Evolutionary conservation across 2,797 vertebrate species (phyloP).

Genomic region (Salarias fasciatus): DNA sequence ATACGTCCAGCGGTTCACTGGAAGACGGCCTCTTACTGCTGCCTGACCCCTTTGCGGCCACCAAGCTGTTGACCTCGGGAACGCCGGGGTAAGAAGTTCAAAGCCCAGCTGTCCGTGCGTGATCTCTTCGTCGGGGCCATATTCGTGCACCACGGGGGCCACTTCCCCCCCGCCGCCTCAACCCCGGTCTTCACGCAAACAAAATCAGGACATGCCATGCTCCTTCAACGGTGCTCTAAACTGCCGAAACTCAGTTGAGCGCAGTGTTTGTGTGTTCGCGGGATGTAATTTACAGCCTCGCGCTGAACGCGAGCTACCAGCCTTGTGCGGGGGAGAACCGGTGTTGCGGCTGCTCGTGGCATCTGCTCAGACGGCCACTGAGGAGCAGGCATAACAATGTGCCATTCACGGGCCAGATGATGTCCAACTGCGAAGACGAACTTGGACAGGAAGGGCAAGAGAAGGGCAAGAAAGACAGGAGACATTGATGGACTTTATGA

Average conservation of each 20-base stretch:
- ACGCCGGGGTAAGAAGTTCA: conserved; percentile 79
- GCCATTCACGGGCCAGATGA: conserved; percentile 84
- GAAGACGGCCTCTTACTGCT: conserved; percentile 76
- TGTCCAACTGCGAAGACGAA: conserved; percentile 79
- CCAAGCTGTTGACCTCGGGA: conserved; percentile 80
- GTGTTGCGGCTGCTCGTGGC: conserved; percentile 73
- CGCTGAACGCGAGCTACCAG: conserved; percentile 64
- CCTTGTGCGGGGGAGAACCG: conserved; percentile 71
- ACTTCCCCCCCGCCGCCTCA: conserved; percentile 69
- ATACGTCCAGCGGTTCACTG: conserved; percentile 72
- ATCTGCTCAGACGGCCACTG: conserved; percentile 76
- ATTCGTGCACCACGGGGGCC: conserved; percentile 64
- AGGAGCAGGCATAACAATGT: conserved; percentile 81
- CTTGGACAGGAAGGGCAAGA: conserved; percentile 78
- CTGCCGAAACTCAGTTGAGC: conserved; percentile 73
- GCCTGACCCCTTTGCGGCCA: conserved; percentile 73
- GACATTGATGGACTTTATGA: conserved; percentile 72
- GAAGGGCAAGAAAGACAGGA: conserved; percentile 78
- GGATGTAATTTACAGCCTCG: conserved; percentile 79
- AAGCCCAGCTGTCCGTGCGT: conserved; percentile 80
- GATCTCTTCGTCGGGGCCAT: conserved; percentile 70
- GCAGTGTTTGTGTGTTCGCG: conserved; percentile 75
- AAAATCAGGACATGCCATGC: conserved; percentile 72
- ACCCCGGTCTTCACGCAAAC: conserved; percentile 63
- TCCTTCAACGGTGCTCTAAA: conserved; percentile 70